phyloP scores from a whole-genome alignment of 1,140 invertebrate species.

The Meloidogyne chitwoodi region DNA sequence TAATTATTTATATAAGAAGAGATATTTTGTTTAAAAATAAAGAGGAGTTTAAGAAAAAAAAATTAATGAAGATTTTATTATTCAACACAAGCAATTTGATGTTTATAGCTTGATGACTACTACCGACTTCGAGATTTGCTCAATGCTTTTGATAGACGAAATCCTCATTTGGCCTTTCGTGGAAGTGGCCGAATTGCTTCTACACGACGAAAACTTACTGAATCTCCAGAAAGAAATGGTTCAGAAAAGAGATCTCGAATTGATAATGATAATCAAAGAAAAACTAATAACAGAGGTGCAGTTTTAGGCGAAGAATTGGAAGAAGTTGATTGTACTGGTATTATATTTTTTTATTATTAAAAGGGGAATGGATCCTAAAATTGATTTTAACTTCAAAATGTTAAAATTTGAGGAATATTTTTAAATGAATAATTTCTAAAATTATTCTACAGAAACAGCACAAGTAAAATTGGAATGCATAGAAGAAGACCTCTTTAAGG shows the following conservation, averaged over 20 bases:
- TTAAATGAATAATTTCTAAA: no score
- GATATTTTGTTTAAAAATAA: not conserved
- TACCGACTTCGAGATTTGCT: conserved; percentile 19
- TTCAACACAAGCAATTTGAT: not conserved
- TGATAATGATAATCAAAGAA: not conserved
- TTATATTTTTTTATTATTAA: not conserved
- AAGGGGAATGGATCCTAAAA: no score
- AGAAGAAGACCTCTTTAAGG: no score
- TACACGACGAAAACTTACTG: not conserved
- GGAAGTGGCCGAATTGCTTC: not conserved
- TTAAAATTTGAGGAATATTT: no score
- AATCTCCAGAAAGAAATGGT: not conserved
- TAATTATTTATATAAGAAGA: not conserved
- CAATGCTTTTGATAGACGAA: conserved; percentile 16
- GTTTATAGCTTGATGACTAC: conserved; percentile 21
- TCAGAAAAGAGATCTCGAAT: not conserved
- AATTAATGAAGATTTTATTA: not conserved
- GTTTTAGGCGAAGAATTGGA: not conserved
- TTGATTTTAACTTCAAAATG: no score
- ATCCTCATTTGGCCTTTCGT: conserved; percentile 19
- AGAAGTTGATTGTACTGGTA: not conserved
- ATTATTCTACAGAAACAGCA: no score
- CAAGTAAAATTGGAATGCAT: no score
- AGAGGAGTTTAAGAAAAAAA: not conserved
- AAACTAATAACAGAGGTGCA: not conserved